These are phyloP conservation scores for Goniozus legneri DNA, from an alignment of 1,140 invertebrate genomes.

Conservation along the genomic window DNA sequence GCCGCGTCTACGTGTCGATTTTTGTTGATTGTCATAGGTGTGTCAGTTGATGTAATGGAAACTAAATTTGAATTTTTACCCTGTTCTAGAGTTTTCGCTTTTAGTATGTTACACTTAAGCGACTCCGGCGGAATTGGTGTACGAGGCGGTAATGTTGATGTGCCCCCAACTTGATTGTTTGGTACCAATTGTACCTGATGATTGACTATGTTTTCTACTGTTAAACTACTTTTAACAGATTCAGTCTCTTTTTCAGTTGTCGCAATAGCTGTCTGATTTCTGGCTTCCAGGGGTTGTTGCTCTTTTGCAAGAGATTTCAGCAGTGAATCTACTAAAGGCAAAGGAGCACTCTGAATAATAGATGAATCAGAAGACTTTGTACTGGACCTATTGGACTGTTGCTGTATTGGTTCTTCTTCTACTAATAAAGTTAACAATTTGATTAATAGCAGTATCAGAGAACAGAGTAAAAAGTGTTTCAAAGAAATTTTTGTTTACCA, in stretches of 20 bases:
- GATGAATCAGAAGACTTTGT: constrained; percentile 44
- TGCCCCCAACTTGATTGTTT: constrained; percentile 51
- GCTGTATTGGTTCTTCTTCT: constrained; percentile 52
- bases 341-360: constrained; percentile 36
- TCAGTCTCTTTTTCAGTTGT: constrained; percentile 48
- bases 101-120: constrained; percentile 92
- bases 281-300: constrained; percentile 54
- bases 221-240: constrained; percentile 37
- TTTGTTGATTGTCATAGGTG: constrained; percentile 31
- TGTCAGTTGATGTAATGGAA: constrained; percentile 48
- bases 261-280: constrained; percentile 50
- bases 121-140: constrained; percentile 76
- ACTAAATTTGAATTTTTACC: constrained; percentile 49
- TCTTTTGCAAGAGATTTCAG: constrained; percentile 59
- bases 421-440: constrained; percentile 22
- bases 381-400: constrained; percentile 56
- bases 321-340: constrained; percentile 54
- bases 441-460: constrained; percentile 2
- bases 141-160: constrained; percentile 46
- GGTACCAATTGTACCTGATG: constrained; percentile 50
- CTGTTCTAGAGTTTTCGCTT: constrained; percentile 58
- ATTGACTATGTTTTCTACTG: constrained; percentile 52
- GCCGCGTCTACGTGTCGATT: constrained; percentile 58
- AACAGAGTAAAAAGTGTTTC: no score
- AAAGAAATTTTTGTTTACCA: no score